phyloP scores from a whole-genome alignment of 2,888 invertebrate species.

The Philaethria dido region DNA sequence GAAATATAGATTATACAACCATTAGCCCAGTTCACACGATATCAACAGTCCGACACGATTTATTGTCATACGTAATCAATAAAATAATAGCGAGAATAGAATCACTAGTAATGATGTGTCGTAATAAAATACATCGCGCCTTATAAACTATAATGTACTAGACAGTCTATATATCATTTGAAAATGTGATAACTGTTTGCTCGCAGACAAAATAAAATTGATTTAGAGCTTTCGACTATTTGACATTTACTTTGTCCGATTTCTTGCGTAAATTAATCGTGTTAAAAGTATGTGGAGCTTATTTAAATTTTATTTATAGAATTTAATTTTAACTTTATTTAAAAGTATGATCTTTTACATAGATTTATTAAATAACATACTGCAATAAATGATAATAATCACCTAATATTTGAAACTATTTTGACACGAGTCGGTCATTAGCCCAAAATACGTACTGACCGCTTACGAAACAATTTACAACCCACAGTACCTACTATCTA shows the following conservation, averaged over 20 bases:
- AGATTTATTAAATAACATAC: neutral
- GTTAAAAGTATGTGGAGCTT: neutral
- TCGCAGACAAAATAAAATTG: conserved; percentile 30
- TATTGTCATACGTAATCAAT: conserved; percentile 73
- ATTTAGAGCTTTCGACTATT: conserved; percentile 16
- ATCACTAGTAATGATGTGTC: conserved; percentile 71
- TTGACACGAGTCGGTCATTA: conserved; percentile 41
- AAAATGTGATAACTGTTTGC: conserved; percentile 36
- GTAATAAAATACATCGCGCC: conserved; percentile 68
- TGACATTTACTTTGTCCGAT: conserved; percentile 25
- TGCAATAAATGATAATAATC: neutral
- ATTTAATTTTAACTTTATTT: no score
- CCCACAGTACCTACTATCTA: conserved; percentile 77
- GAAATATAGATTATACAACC: conserved; percentile 48
- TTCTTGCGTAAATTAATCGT: neutral
- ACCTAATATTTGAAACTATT: conserved; percentile 27
- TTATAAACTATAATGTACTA: conserved; percentile 49
- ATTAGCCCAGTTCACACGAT: conserved; percentile 59
- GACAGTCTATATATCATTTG: conserved; percentile 72
- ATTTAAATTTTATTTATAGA: neutral
- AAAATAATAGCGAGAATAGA: conserved; percentile 64
- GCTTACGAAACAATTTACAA: conserved; percentile 79
- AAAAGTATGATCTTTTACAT: no score
- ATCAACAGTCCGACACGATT: conserved; percentile 60
- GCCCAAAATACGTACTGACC: conserved; percentile 58